A percentile compares a stretch with the other conserved stretches of the same genome.
These are phyloP conservation scores for Unio pictorum DNA, from an alignment of 2,888 invertebrate species.

Conservation along the genomic window DNA sequence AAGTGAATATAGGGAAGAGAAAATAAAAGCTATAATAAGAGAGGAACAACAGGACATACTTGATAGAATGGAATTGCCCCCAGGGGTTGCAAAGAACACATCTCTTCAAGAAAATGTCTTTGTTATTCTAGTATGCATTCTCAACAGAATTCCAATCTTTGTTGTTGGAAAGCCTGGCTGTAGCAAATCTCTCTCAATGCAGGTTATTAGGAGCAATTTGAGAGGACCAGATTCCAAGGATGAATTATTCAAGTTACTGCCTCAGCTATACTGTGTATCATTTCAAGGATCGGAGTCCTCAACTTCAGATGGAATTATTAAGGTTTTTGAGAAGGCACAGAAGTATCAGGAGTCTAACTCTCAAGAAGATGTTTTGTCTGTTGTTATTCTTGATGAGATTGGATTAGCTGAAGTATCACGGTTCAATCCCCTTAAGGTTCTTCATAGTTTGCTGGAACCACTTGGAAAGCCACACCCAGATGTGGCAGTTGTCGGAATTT, in stretches of 20 bases:
- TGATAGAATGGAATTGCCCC: constrained; percentile 43
- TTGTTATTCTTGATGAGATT: constrained; percentile 59
- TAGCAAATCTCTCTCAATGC: constrained; percentile 53
- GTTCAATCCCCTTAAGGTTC: constrained; percentile 56
- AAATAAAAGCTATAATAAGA: constrained; percentile 25
- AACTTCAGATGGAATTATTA: constrained; percentile 55
- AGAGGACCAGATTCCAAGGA: constrained; percentile 49
- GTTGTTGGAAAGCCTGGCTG: constrained; percentile 56
- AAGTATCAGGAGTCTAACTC: constrained; percentile 39
- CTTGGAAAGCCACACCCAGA: constrained; percentile 33
- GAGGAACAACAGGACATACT: constrained; percentile 43
- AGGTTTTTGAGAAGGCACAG: constrained; percentile 53
- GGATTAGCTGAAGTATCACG: constrained; percentile 56
- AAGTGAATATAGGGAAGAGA: constrained; percentile 3
- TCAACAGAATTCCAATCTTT: constrained; percentile 50
- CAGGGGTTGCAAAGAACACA: constrained; percentile 46
- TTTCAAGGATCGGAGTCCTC: constrained; percentile 56
- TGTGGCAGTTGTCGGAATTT: constrained; percentile 57
- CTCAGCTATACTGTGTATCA: constrained; percentile 47
- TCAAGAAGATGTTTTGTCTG: constrained; percentile 39
- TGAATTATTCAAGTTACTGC: constrained; percentile 37
- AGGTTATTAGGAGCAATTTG: constrained; percentile 46
- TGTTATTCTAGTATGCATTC: constrained; percentile 48
- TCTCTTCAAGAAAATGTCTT: constrained; percentile 54
- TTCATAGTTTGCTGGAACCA: constrained; percentile 53